Evolutionary conservation across 2,888 invertebrate genomes (phyloP).

Genomic region (Philaethria dido): DNA sequence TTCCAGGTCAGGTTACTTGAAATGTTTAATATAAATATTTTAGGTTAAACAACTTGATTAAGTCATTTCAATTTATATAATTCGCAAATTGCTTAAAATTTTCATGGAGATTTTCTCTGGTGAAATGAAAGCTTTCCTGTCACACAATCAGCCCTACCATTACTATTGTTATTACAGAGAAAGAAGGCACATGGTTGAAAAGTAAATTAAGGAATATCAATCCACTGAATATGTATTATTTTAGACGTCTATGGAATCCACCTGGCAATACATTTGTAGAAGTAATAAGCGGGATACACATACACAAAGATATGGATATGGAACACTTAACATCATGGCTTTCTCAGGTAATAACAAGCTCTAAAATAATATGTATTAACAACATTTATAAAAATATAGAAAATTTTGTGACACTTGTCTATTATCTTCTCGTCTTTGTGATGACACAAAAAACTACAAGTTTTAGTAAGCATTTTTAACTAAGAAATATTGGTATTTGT

Average conservation of each 20-base stretch:
- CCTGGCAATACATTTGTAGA: constrained; percentile 63
- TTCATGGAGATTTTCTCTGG: no score
- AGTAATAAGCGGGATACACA: constrained; percentile 56
- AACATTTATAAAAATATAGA: no score
- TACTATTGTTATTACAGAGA: constrained; percentile 55
- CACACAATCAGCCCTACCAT: not conserved
- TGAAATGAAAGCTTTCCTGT: no score
- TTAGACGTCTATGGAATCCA: constrained; percentile 65
- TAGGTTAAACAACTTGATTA: not conserved
- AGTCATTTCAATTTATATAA: not conserved
- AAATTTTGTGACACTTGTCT: no score
- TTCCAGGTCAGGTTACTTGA: constrained; percentile 60
- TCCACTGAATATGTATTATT: constrained; percentile 73
- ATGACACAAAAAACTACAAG: no score
- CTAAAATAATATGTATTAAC: not conserved
- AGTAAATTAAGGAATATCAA: constrained; percentile 61
- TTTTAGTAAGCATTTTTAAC: no score
- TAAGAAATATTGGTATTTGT: no score
- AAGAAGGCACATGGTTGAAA: constrained; percentile 69
- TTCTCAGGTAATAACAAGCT: constrained; percentile 56
- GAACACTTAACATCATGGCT: constrained; percentile 58
- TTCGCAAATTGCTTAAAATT: no score
- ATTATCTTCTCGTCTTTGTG: no score
- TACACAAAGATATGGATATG: constrained; percentile 51
- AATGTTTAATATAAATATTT: not conserved